These are phyloP conservation scores for Chroicocephalus ridibundus DNA, from an alignment of 2,113 vertebrate species.

Conservation along the genomic window DNA sequence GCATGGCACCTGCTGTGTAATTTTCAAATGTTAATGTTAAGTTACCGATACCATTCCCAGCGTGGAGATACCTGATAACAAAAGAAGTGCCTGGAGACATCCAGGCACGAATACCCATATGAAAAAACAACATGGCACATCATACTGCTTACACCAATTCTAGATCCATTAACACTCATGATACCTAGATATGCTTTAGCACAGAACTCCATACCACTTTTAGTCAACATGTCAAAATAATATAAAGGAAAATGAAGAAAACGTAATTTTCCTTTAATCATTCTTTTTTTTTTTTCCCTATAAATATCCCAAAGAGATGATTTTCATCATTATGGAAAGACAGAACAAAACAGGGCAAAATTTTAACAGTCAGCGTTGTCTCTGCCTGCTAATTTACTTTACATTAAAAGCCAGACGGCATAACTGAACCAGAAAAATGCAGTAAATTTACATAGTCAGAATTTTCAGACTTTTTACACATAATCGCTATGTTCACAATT, in stretches of 20 bases:
- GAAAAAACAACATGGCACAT: neutral
- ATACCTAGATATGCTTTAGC: neutral
- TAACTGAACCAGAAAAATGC: neutral
- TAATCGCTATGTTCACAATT: neutral
- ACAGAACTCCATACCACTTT: neutral
- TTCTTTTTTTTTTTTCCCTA: neutral
- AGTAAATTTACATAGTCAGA: neutral
- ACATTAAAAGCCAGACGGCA: neutral
- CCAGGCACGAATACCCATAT: neutral
- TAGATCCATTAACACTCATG: neutral
- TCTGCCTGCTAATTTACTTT: neutral
- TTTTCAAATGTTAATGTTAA: neutral
- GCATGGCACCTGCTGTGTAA: neutral
- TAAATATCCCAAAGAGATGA: neutral
- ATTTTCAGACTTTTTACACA: neutral
- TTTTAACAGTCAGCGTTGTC: neutral
- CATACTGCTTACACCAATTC: neutral
- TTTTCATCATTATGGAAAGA: neutral
- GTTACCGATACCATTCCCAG: neutral
- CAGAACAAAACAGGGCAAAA: neutral
- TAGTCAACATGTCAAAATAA: neutral
- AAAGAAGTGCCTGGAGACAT: neutral
- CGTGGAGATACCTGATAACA: neutral
- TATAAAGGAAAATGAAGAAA: neutral
- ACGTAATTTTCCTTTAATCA: neutral